Evolutionary conservation across 2,888 invertebrate genomes (phyloP).

Genomic region (Ornithoptera alexandrae): DNA sequence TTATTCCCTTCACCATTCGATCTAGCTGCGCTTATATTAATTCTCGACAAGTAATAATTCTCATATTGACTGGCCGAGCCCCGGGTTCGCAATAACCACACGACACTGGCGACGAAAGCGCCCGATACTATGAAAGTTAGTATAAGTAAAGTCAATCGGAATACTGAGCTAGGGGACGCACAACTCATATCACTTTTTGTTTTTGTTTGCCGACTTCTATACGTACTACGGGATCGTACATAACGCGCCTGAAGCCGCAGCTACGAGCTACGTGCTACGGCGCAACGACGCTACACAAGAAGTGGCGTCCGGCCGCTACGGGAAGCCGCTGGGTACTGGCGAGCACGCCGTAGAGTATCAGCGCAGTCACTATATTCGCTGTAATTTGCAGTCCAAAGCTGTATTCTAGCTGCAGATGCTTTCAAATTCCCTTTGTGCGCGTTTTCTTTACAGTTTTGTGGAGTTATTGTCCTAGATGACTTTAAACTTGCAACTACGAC

Average conservation of each 20-base stretch:
- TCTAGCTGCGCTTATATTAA: conserved; percentile 72
- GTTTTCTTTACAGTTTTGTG: conserved; percentile 68
- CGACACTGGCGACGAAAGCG: conserved; percentile 71
- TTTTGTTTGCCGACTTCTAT: conserved; percentile 64
- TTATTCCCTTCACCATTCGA: conserved; percentile 55
- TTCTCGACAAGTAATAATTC: conserved; percentile 79
- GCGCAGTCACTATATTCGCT: conserved; percentile 60
- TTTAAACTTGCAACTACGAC: conserved; percentile 40
- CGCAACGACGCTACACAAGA: too few relatives aligned
- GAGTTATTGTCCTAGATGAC: conserved; percentile 63
- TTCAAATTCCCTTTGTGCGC: conserved; percentile 71
- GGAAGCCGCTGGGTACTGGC: conserved; percentile 64
- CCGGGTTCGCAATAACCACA: conserved; percentile 70
- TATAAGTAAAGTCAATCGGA: conserved; percentile 72
- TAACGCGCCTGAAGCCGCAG: conserved; percentile 64
- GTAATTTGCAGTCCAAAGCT: conserved; percentile 72
- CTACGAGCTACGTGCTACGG: conserved; percentile 56
- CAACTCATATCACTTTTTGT: conserved; percentile 80
- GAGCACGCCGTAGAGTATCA: conserved; percentile 45
- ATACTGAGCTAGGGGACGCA: conserved; percentile 67
- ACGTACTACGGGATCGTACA: conserved; percentile 55
- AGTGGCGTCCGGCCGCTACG: conserved; percentile 59
- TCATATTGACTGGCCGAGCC: conserved; percentile 69
- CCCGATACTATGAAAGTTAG: conserved; percentile 72
- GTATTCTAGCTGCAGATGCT: conserved; percentile 72